phyloP scores from a whole-genome alignment of 2,113 vertebrate species.

The Paramormyrops kingsleyae region DNA sequence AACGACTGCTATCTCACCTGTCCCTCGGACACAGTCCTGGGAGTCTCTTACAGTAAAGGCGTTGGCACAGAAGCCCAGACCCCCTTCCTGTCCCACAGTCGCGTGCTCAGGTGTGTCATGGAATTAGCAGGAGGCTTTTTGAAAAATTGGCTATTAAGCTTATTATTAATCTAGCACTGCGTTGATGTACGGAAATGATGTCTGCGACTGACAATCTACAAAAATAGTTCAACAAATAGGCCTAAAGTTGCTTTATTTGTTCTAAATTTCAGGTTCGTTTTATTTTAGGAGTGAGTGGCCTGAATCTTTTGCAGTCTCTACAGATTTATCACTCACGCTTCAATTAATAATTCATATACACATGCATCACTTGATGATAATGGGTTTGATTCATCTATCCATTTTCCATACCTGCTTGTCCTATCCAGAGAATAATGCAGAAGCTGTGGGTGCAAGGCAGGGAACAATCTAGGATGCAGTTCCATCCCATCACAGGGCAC shows the following conservation, averaged over 20 bases:
- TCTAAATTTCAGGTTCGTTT: neutral
- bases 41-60: constrained; percentile 36
- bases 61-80: neutral
- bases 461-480: neutral
- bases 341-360: constrained; percentile 2
- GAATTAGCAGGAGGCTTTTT: neutral
- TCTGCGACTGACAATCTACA: neutral
- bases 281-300: neutral
- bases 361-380: neutral
- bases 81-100: neutral
- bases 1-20: constrained; percentile 5
- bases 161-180: neutral
- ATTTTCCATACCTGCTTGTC: neutral
- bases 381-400: neutral
- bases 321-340: neutral
- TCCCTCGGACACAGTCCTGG: constrained; percentile 18
- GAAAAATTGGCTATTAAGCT: neutral
- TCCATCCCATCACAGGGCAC: neutral
- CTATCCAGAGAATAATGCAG: neutral
- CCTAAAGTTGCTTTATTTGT: neutral
- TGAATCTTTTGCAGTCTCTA: neutral
- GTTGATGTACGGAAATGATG: neutral
- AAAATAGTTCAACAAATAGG: neutral
- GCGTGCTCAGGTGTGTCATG: neutral
- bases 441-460: neutral